These are phyloP conservation scores for Aulostomus chinensis DNA, from an alignment of 2,797 vertebrate species.

Conservation along the genomic window DNA sequence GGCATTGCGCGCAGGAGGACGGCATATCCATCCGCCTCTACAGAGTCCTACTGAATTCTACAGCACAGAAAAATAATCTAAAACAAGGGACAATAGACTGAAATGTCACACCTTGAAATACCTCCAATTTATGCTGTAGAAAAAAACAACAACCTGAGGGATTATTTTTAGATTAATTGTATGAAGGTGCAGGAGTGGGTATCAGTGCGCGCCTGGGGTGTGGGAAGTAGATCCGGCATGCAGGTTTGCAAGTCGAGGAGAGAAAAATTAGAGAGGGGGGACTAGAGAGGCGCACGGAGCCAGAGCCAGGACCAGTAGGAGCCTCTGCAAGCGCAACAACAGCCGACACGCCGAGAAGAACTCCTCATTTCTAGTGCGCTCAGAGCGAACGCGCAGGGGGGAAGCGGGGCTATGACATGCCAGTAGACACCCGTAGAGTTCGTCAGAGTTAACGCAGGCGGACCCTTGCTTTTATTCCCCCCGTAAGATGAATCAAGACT, in stretches of 20 bases:
- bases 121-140: no score
- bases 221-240: constrained; percentile 72
- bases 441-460: constrained; percentile 63
- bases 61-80: no score
- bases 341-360: constrained; percentile 22
- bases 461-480: constrained; percentile 54
- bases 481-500: constrained; percentile 69
- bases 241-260: constrained; percentile 73
- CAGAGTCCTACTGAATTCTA: constrained; percentile 7
- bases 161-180: background rate
- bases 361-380: background rate
- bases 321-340: constrained; percentile 49
- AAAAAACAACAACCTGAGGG: no score
- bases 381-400: constrained; percentile 11
- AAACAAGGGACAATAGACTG: no score
- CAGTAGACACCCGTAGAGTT: constrained; percentile 35
- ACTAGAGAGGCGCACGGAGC: constrained; percentile 73
- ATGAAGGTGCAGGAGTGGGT: constrained; percentile 9
- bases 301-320: constrained; percentile 61
- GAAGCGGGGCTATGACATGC: constrained; percentile 44
- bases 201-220: constrained; percentile 36
- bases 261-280: constrained; percentile 70
- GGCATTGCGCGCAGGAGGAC: constrained; percentile 29
- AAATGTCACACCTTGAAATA: no score
- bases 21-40: constrained; percentile 58